These are phyloP conservation scores for Cydia splendana DNA, from an alignment of 1,140 invertebrate species.

Conservation along the genomic window DNA sequence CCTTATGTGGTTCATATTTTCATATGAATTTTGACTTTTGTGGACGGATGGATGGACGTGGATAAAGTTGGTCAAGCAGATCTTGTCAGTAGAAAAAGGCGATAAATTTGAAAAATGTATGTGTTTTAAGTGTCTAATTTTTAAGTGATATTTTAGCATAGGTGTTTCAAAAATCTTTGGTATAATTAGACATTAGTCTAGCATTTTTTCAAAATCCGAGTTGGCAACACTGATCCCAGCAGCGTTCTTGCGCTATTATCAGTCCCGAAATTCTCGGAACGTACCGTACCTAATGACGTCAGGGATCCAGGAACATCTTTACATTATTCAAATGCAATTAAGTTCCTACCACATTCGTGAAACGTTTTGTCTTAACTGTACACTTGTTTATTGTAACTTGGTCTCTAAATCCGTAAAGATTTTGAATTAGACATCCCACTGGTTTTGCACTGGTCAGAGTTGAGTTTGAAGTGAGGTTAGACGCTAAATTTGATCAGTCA, in stretches of 20 bases:
- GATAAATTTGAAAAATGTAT: too few species aligned
- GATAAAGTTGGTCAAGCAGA: too few species aligned
- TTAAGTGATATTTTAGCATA: too few species aligned
- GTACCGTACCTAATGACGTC: slow-evolving; percentile 15
- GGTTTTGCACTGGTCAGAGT: not conserved
- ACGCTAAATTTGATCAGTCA: not conserved
- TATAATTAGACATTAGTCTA: too few species aligned
- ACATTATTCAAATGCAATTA: slow-evolving; percentile 21
- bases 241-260: not conserved
- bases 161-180: too few species aligned
- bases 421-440: not conserved
- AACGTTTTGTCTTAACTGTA: not conserved
- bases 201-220: too few species aligned
- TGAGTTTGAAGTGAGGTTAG: not conserved
- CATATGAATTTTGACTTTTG: too few species aligned
- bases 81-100: too few species aligned
- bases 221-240: too few species aligned
- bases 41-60: too few species aligned
- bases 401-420: not conserved
- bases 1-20: too few species aligned
- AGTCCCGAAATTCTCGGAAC: slow-evolving; percentile 2
- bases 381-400: not conserved
- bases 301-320: not conserved
- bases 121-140: too few species aligned
- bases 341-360: not conserved